Conservation (phyloP, 2,888 invertebrate species). For the Phymatocera aterrima region DNA sequence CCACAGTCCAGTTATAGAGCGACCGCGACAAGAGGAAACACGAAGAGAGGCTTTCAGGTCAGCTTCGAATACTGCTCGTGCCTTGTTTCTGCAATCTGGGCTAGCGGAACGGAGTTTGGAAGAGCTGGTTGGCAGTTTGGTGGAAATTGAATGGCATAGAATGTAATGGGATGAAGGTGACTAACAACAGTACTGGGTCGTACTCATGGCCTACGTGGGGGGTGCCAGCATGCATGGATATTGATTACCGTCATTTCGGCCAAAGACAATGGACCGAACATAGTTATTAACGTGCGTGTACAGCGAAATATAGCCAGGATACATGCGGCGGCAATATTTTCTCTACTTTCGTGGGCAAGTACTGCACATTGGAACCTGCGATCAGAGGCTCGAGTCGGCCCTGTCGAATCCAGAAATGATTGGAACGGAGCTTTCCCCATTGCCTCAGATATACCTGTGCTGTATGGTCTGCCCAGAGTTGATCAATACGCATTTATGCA, state of each 20-base stretch:
- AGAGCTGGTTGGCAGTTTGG: constrained; percentile 13
- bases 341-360: too few relatives aligned
- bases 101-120: not conserved
- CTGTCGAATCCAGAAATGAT: not conserved
- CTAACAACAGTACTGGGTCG: too few relatives aligned
- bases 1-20: too few relatives aligned
- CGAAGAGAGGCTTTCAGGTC: not conserved
- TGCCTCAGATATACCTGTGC: not conserved
- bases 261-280: constrained; percentile 4
- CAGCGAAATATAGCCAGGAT: too few relatives aligned
- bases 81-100: not conserved
- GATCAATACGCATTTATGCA: not conserved
- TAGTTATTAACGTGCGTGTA: too few relatives aligned
- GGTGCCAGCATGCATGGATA: not conserved
- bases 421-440: not conserved
- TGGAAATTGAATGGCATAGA: not conserved
- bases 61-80: constrained; percentile 5
- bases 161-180: not conserved
- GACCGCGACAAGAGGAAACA: not conserved
- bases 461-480: not conserved
- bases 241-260: constrained; percentile 5
- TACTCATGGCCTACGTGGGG: too few relatives aligned
- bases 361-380: too few relatives aligned
- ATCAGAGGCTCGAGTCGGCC: not conserved
- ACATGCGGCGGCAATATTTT: too few relatives aligned